Base-by-base conservation (phyloP, 53 echinoderm and acorn worm genomes). In the Stichopus horrens region DNA sequence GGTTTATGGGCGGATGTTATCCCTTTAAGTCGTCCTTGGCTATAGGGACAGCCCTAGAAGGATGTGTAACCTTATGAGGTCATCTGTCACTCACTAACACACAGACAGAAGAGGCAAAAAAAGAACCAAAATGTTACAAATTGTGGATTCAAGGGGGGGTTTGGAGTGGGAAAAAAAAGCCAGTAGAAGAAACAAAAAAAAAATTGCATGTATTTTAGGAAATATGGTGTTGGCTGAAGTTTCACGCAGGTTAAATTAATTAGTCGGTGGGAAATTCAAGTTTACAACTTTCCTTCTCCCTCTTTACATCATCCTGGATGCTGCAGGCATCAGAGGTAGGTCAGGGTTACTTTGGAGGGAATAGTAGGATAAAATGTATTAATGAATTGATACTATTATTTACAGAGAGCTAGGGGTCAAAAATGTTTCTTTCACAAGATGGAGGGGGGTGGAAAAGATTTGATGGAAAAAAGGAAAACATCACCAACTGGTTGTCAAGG, bases 181-280 rank as follows among this genome's bases (percentile, higher is more conserved):
- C 37, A 37, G 37, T 37, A 0, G 13, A 21, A 54, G 19, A 58
- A 81, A 5, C 18, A 81, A 58, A 21, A 55, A 81, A n/a, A 56
- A 16, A 57, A 56, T 6, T 76, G 18, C 8, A 81, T 81, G 5
- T 6, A 21, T 20, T 57, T 18, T 81, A 53, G 0, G 16, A 54
- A n/a, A 77, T n/a, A 77, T 77, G 81, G 71, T 58, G 81, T 76
- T 53, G 53, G 9, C 51, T 23, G 13, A 51, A 10, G 76, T 58
- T 14, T 21, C 57, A 81, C 58, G 56, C 58, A 81, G 81, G 81
- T 58, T 81, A 57, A 81, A 81, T 81, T 81, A 81, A 54, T 71
- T 71, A 56, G 81, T 81, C 19, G 14, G 81, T 81, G 81, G 81
- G 58, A 58, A 81, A 81, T 81, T 14, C 56, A 20, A 56, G 57